These are phyloP conservation scores for Synanthedon myopaeformis DNA, from an alignment of 2,888 invertebrate species.

Conservation along the genomic window DNA sequence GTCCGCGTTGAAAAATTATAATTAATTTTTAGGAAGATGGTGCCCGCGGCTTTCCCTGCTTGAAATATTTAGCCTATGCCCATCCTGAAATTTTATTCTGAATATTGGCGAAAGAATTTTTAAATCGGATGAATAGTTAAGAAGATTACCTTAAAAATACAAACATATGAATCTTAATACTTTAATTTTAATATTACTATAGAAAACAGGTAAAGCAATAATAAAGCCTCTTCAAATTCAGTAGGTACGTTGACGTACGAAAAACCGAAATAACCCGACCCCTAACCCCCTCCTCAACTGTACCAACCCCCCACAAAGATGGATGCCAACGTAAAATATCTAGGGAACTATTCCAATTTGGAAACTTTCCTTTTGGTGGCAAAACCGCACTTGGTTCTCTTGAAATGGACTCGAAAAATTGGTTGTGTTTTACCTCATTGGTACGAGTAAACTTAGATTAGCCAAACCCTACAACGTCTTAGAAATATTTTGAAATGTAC, in stretches of 20 bases:
- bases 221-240: constrained; percentile 41
- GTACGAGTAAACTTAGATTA: constrained; percentile 1
- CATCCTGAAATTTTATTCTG: too few relatives aligned
- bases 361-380: constrained; percentile 53
- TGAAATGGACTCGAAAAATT: constrained; percentile 43
- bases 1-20: too few relatives aligned
- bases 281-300: constrained; percentile 21
- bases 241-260: constrained; percentile 37
- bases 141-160: too few relatives aligned
- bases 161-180: too few relatives aligned
- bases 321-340: constrained; percentile 49
- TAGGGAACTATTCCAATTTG: constrained; percentile 63
- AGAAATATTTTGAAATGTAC: too few relatives aligned
- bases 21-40: too few relatives aligned
- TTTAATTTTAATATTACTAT: too few relatives aligned
- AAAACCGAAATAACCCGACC: constrained; percentile 28
- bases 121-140: too few relatives aligned
- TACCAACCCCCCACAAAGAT: constrained; percentile 50
- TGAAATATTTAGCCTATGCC: too few relatives aligned
- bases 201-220: constrained; percentile 5
- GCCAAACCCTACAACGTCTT: background rate
- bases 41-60: too few relatives aligned
- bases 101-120: too few relatives aligned
- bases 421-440: constrained; percentile 3
- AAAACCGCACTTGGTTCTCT: constrained; percentile 37